Evolutionary conservation across 2,797 vertebrate genomes (phyloP), one percentile per base, ranked within the genome.

Genomic region (Caiman crocodilus): DNA sequence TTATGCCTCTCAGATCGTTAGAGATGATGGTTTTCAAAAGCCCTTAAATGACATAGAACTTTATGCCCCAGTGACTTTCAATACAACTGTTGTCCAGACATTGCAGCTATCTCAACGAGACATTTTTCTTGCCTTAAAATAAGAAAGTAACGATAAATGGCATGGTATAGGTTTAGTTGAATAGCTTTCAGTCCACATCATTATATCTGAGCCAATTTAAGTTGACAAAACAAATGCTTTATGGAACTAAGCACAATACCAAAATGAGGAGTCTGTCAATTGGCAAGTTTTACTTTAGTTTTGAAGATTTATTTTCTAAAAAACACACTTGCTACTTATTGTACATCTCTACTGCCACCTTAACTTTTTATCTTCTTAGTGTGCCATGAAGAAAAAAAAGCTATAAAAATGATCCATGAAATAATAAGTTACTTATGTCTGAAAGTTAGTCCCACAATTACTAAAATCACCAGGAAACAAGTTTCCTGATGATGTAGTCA

Each of bases 341-440:
- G 92, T 64, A 57, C 30, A 90, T 65, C 67, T 12, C 64, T 10
- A 50, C 42, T 50, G 3, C 42, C 42, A 50, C 10, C 42, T 50
- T 11, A 50, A 50, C 42, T 50, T 50, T 50, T 50, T 50, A 50
- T 50, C 10, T 50, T 50, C 42, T 50, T 50, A 10, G 10, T 50
- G 42, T 50, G 42, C 42, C 42, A 50, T 50, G 42, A 50, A 50
- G 42, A 50, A 50, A 50, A 50, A 50, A 50, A 9, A 50, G 30
- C 8, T 69, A 35, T n/a, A 65, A 65, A 20, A 20, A 32, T 35
- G 65, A 69, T 69, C 30, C 5, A 28, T 50, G 42, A 91, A 91
- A 82, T n/a, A 92, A 90, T 2, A 3, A 89, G 85, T 26, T 90
- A 89, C 28, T 93, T 91, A 55, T 88, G 14, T 57, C 69, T 90